Evolutionary conservation across 2,113 vertebrate genomes (phyloP).

Genomic region (Neodon shergylaensis): DNA sequence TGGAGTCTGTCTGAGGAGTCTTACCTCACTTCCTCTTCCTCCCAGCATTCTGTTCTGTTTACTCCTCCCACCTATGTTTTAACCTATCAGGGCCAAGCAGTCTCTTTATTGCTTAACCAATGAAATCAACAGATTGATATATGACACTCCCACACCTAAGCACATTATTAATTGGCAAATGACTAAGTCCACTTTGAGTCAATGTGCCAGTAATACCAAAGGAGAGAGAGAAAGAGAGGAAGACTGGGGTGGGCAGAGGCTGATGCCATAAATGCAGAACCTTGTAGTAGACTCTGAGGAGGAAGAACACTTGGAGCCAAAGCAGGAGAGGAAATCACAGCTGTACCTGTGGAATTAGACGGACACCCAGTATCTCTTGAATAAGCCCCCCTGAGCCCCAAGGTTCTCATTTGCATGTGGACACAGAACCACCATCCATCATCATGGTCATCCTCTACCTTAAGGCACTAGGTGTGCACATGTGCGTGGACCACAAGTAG

Average conservation of each 20-base stretch:
- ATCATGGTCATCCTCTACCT: not conserved
- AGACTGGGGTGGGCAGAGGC: not conserved
- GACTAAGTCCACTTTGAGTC: not conserved
- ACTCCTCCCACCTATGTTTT: too few species aligned
- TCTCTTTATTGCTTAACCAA: too few species aligned
- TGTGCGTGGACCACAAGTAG: not conserved
- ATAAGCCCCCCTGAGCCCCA: not conserved
- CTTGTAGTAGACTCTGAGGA: not conserved
- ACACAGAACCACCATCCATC: not conserved
- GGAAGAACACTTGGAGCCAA: not conserved
- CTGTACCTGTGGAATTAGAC: not conserved
- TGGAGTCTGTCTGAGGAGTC: too few species aligned
- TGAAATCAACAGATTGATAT: too few species aligned
- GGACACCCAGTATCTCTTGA: not conserved
- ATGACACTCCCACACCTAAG: too few species aligned
- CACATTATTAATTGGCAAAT: not conserved
- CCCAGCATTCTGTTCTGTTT: too few species aligned
- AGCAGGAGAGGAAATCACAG: not conserved
- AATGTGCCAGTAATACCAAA: not conserved
- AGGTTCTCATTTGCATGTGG: not conserved
- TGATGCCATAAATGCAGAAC: not conserved
- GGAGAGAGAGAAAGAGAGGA: not conserved
- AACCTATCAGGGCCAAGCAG: too few species aligned
- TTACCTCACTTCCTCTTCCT: too few species aligned
- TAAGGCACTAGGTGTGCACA: not conserved